Conservation (phyloP, 2,888 invertebrate genomes). For the Lithophane leautieri region DNA sequence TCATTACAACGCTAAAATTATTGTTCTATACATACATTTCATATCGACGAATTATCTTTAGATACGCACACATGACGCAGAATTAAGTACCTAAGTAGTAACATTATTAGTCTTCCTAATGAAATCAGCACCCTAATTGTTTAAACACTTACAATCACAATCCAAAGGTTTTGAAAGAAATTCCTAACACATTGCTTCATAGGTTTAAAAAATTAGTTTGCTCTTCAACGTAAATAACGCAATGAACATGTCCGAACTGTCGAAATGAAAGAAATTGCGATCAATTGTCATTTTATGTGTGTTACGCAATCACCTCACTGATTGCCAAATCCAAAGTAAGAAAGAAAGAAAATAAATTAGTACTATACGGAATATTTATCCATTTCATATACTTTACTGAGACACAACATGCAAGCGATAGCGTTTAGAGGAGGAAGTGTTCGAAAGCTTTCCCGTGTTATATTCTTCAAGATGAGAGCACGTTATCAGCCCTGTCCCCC, state of each 20-base stretch:
- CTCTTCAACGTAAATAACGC: not conserved
- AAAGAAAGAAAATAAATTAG: no score
- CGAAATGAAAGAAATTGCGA: not conserved
- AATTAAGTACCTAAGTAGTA: not conserved
- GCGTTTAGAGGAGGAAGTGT: no score
- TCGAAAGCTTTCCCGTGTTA: no score
- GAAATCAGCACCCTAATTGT: not conserved
- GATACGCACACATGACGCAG: not conserved
- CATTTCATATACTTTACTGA: no score
- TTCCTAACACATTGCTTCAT: not conserved
- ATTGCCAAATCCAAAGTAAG: no score
- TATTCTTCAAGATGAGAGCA: no score
- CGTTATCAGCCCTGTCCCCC: no score
- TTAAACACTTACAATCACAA: not conserved
- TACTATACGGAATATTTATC: no score
- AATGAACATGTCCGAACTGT: not conserved
- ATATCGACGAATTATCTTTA: conserved; percentile 23
- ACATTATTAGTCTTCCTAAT: not conserved
- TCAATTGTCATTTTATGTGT: not conserved
- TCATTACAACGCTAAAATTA: conserved; percentile 28
- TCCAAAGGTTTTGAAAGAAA: not conserved
- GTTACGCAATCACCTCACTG: no score
- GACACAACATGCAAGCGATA: no score
- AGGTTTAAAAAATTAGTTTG: not conserved
- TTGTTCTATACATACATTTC: conserved; percentile 5